A percentile compares a stretch with the other conserved stretches of the same genome.
Conservation (phyloP, 2,797 vertebrate genomes). For the Sphenopsis melanotis region DNA sequence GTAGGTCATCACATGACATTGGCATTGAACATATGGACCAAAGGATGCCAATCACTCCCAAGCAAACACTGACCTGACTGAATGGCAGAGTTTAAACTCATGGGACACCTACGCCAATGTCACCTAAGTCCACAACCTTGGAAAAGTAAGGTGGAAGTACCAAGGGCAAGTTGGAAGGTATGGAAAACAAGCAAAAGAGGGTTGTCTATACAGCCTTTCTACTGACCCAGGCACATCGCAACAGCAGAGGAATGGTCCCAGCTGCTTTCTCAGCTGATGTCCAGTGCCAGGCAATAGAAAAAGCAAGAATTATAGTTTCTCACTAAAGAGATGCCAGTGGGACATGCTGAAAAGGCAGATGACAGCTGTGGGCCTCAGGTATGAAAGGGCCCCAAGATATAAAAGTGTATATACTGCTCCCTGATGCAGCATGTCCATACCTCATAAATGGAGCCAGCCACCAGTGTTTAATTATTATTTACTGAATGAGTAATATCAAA, state of each 20-base stretch:
- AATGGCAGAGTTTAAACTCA: neutral
- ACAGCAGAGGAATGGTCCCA: neutral
- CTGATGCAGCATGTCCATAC: neutral
- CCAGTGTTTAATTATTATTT: neutral
- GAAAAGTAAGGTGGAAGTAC: neutral
- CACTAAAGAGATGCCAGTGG: neutral
- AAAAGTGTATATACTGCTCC: neutral
- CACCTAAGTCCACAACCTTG: accelerated
- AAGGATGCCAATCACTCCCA: neutral
- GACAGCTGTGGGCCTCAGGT: neutral
- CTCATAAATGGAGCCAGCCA: neutral
- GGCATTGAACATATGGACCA: neutral
- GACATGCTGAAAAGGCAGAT: neutral
- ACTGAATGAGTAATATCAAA: neutral
- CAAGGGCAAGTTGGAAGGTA: neutral
- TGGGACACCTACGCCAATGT: neutral
- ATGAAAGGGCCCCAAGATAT: accelerated
- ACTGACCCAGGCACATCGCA: neutral
- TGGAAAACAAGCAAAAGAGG: neutral
- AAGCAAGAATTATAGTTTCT: neutral
- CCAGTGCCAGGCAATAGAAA: neutral
- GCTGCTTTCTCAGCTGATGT: neutral
- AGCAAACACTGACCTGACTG: neutral
- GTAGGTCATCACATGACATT: neutral
- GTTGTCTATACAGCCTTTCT: neutral